A percentile compares a stretch with the other conserved stretches of the same genome.
phyloP scores from a whole-genome alignment of 2,888 invertebrate species.

The Drosophila pegasa region DNA sequence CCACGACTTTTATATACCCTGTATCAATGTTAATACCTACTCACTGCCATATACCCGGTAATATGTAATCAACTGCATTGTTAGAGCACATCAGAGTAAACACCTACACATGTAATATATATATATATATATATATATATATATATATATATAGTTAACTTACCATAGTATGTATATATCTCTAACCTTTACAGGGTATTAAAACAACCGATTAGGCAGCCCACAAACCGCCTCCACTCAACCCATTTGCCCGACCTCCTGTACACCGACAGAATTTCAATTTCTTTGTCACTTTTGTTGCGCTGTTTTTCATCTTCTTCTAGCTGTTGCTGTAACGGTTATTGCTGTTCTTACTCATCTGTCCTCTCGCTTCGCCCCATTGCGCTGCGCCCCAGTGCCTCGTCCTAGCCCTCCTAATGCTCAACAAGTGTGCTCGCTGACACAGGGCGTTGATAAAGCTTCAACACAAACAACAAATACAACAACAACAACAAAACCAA shows the following conservation, averaged over 20 bases:
- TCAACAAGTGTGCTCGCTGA: conserved; percentile 68
- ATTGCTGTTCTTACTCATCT: conserved; percentile 31
- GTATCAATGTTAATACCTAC: neutral
- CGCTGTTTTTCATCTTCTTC: conserved; percentile 28
- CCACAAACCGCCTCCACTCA: conserved; percentile 5
- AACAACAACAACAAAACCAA: conserved; percentile 28
- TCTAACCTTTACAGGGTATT: conserved; percentile 25
- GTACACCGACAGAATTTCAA: conserved; percentile 67
- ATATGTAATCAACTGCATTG: too few relatives aligned
- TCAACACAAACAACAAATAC: conserved; percentile 48
- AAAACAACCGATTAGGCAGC: conserved; percentile 5
- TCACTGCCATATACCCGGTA: neutral
- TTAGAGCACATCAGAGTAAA: too few relatives aligned
- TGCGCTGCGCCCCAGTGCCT: too few relatives aligned
- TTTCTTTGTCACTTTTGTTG: conserved; percentile 72
- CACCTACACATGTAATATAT: too few relatives aligned
- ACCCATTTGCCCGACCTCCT: conserved; percentile 3
- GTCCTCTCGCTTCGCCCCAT: neutral
- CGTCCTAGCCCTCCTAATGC: conserved; percentile 59
- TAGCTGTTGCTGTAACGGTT: conserved; percentile 17
- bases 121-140: neutral
- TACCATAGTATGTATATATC: neutral
- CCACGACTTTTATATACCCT: neutral
- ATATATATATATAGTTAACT: neutral
- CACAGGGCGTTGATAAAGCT: conserved; percentile 60